Evolutionary conservation across 2,797 vertebrate species (phyloP).

Genomic region (Podargus strigoides): DNA sequence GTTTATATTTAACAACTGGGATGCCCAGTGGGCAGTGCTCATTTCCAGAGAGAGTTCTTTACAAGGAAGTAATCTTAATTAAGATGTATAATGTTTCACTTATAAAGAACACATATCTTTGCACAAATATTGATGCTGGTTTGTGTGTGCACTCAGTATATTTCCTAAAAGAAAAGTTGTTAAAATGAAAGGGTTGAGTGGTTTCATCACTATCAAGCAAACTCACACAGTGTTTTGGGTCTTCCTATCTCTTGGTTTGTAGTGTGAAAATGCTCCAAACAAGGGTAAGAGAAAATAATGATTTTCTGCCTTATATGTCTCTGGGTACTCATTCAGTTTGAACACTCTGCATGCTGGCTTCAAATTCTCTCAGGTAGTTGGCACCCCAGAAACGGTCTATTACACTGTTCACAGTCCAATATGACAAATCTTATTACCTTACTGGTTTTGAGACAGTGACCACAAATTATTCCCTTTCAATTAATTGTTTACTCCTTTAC

Average conservation of each 20-base stretch:
- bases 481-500: not conserved
- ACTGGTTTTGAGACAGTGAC: not conserved
- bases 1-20: not conserved
- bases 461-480: not conserved
- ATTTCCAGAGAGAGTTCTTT: not conserved
- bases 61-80: not conserved
- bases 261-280: not conserved
- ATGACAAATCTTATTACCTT: not conserved
- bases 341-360: not conserved
- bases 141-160: not conserved
- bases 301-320: not conserved
- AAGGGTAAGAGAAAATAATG: conserved; percentile 5
- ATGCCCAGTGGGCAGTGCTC: not conserved
- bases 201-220: conserved; percentile 8
- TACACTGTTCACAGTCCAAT: not conserved
- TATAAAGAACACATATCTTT: not conserved
- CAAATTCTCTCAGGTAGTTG: not conserved
- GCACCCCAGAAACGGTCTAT: not conserved
- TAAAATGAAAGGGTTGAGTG: not conserved
- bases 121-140: not conserved
- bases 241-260: conserved; percentile 32
- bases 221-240: not conserved
- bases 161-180: not conserved
- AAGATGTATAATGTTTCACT: not conserved
- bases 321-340: not conserved